Conservation (phyloP, 1,140 invertebrate genomes). For the Scaptomyza graminum region DNA sequence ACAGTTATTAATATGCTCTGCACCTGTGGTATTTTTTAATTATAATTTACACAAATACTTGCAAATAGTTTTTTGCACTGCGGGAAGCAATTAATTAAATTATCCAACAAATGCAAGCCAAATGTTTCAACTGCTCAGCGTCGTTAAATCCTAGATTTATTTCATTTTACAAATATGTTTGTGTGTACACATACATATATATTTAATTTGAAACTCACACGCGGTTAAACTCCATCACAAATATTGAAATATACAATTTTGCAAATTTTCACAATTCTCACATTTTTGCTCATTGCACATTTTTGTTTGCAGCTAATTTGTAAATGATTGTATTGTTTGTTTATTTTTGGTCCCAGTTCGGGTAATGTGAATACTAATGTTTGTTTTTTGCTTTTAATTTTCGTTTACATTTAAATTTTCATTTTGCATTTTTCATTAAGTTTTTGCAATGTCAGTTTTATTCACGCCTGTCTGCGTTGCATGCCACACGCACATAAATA, state of each 20-base stretch:
- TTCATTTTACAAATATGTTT: slow-evolving; percentile 36
- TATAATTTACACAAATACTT: slow-evolving; percentile 32
- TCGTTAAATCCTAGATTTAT: slow-evolving; percentile 39
- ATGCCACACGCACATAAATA: slow-evolving; percentile 16
- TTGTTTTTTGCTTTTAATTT: slow-evolving; percentile 12
- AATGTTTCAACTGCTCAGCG: slow-evolving; percentile 63
- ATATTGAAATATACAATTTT: slow-evolving; percentile 14
- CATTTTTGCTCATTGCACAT: slow-evolving; percentile 42
- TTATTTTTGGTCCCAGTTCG: slow-evolving; percentile 8
- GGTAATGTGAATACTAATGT: slow-evolving; percentile 10
- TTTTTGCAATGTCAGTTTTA: slow-evolving; percentile 37
- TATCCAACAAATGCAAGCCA: slow-evolving; percentile 54
- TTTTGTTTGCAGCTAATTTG: slow-evolving; percentile 60
- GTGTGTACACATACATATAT: slow-evolving; percentile 33
- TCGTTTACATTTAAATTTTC: background rate
- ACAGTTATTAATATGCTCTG: slow-evolving; percentile 27
- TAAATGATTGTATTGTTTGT: slow-evolving; percentile 58
- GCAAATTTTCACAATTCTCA: slow-evolving; percentile 6
- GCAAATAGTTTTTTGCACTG: background rate
- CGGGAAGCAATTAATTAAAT: slow-evolving; percentile 68
- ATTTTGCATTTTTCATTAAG: slow-evolving; percentile 18
- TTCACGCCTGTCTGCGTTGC: slow-evolving; percentile 42
- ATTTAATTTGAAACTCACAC: slow-evolving; percentile 56
- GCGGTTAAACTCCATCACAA: slow-evolving; percentile 40
- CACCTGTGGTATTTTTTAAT: slow-evolving; percentile 39